phyloP scores from a whole-genome alignment of 1,140 invertebrate genomes.

The Lordiphosa clarofinis region DNA sequence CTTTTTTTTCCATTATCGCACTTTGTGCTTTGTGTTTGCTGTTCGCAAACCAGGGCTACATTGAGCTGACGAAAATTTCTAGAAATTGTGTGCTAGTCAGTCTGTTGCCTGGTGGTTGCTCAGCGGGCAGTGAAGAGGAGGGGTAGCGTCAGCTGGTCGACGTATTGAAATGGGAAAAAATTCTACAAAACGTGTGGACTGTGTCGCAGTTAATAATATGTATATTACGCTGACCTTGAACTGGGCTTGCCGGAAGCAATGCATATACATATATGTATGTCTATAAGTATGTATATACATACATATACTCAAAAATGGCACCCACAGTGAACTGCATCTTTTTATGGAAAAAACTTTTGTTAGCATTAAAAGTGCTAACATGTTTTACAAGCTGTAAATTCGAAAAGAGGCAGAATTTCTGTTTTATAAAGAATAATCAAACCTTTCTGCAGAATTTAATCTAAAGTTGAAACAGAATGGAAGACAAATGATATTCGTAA shows the following conservation, averaged over 20 bases:
- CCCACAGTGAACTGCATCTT: too few relatives aligned
- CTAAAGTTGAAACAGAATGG: too few relatives aligned
- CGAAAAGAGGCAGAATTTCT: too few relatives aligned
- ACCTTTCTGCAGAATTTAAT: too few relatives aligned
- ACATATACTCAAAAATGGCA: background rate
- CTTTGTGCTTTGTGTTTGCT: conserved; percentile 44
- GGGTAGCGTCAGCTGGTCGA: conserved; percentile 54
- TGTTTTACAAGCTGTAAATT: background rate
- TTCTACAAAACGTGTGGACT: conserved; percentile 60
- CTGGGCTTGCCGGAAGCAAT: conserved; percentile 37
- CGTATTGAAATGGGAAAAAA: conserved; percentile 57
- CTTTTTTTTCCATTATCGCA: conserved; percentile 48
- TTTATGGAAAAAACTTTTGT: too few relatives aligned
- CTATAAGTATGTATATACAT: background rate
- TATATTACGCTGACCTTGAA: conserved; percentile 50
- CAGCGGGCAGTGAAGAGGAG: background rate
- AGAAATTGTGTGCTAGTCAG: conserved; percentile 37
- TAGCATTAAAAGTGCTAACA: too few relatives aligned
- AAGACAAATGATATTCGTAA: too few relatives aligned
- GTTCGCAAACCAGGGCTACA: conserved; percentile 64
- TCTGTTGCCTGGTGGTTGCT: background rate
- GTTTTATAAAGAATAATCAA: too few relatives aligned
- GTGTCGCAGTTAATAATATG: conserved; percentile 35
- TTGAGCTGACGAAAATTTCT: conserved; percentile 63
- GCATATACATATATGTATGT: background rate